Base-by-base conservation (phyloP, 1,140 invertebrate species). In the Drosophila pandora region DNA sequence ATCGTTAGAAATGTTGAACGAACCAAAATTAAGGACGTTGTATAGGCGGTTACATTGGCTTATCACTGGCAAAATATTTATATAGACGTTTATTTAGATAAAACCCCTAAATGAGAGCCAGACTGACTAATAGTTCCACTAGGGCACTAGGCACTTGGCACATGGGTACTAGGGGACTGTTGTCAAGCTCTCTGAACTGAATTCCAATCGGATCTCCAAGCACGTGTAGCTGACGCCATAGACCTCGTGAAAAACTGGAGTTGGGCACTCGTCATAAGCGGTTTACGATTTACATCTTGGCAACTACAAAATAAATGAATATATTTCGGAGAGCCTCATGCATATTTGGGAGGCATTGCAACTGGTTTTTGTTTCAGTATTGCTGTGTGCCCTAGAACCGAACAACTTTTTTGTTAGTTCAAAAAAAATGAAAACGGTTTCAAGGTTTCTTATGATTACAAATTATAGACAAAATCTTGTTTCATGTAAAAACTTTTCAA, bases 51-150 rank as follows among this genome's bases (percentile, higher is more conserved):
- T 64, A 67, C 47, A 67, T 25, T 23, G 39, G 43, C 80, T 85
- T 83, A 83, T 83, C 80, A 72, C 48, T 53, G 41, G 30, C 71
- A 50, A 52, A 72, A 71, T 73, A 63, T 71, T 65, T 68, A 68
- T 80, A 79, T 60, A 55, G 71, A 45, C 63, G 55, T 32, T 65
- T 32, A 50, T 61, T 83, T 64, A 76, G 80, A 80, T 75, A 75
- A 73, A 73, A 49, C 12, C 25, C 17, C 10, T 25, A 55, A 47
- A 39, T 43, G 7, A 23, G 2, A 34, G n/a, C 57, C 30, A 37
- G 9, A 30, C 49, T 77, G 68, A 73, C 79, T 81, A 83, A 83
- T 77, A 43, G n/a, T 43, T 50, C 7, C 7, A 7, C 8, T 17
- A 3, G 22, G 28, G 12, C 17, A 34, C 49, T 22, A n/a, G 37